Conservation (phyloP, 2,113 vertebrate genomes). For the Mastomys natalensis region DNA sequence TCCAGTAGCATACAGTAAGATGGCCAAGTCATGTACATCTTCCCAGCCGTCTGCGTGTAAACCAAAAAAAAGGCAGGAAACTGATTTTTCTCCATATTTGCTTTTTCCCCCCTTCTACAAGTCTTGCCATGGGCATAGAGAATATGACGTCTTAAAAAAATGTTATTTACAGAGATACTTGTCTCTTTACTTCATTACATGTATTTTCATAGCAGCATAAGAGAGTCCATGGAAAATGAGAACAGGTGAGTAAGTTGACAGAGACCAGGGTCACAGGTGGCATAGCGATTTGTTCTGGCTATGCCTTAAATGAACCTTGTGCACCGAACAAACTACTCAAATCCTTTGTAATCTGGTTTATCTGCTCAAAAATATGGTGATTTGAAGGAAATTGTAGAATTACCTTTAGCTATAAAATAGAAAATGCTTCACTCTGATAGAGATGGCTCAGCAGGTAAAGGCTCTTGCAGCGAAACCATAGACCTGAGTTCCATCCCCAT, state of each 20-base stretch:
- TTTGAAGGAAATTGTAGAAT: not conserved
- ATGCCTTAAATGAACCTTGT: not conserved
- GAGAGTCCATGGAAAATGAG: not conserved
- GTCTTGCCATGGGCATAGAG: not conserved
- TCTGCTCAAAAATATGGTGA: not conserved
- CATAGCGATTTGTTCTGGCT: not conserved
- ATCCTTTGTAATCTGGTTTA: not conserved
- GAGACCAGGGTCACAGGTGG: not conserved
- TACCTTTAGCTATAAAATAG: not conserved
- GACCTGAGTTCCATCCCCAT: not conserved
- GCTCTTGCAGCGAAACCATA: not conserved
- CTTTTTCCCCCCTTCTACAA: not conserved
- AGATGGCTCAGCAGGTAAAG: not conserved
- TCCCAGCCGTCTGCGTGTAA: not conserved
- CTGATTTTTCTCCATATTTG: not conserved
- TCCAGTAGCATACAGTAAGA: not conserved
- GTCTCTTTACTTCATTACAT: not conserved
- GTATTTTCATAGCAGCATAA: not conserved
- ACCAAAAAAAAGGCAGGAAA: not conserved
- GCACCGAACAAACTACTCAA: not conserved
- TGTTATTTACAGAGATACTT: not conserved
- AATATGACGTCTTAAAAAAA: not conserved
- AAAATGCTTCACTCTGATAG: not conserved
- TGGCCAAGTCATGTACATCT: not conserved
- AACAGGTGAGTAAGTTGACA: not conserved